A percentile compares a stretch with the other conserved stretches of the same genome.
These are phyloP conservation scores for Mormyrus lacerda DNA, from an alignment of 2,113 vertebrate genomes.

Conservation along the genomic window DNA sequence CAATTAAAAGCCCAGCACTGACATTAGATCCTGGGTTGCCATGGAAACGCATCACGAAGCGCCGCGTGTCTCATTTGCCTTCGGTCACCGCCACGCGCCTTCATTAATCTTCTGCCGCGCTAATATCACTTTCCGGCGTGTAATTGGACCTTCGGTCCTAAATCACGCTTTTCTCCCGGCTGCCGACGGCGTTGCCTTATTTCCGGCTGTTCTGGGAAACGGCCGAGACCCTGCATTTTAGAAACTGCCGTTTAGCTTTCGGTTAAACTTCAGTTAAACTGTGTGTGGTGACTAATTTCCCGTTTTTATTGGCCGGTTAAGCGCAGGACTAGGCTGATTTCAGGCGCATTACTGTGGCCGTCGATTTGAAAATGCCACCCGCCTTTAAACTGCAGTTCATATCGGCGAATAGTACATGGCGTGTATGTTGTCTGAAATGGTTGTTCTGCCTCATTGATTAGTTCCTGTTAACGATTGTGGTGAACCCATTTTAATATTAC, in stretches of 20 bases:
- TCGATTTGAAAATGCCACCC: not conserved
- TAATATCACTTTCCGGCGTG: not conserved
- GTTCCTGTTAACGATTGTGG: not conserved
- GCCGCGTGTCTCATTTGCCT: not conserved
- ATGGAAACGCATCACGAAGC: not conserved
- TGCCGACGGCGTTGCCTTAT: not conserved
- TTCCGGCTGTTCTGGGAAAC: not conserved
- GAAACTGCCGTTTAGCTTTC: not conserved
- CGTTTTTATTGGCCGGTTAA: not conserved
- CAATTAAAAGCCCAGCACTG: constrained; percentile 1
- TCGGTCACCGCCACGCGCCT: not conserved
- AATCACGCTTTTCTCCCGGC: not conserved
- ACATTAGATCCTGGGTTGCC: not conserved
- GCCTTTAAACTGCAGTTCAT: not conserved
- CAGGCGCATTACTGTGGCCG: not conserved
- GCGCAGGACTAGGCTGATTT: not conserved
- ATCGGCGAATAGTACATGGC: not conserved
- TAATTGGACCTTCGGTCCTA: not conserved
- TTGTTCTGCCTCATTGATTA: not conserved
- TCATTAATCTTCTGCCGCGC: not conserved
- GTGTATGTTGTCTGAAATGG: not conserved
- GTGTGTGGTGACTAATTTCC: not conserved
- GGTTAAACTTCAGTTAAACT: not conserved
- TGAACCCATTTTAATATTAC: not conserved
- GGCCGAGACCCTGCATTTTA: not conserved